Evolutionary conservation across 1,140 invertebrate species (phyloP), one percentile per base, ranked within the genome.

Genomic region (Orussus abietinus): DNA sequence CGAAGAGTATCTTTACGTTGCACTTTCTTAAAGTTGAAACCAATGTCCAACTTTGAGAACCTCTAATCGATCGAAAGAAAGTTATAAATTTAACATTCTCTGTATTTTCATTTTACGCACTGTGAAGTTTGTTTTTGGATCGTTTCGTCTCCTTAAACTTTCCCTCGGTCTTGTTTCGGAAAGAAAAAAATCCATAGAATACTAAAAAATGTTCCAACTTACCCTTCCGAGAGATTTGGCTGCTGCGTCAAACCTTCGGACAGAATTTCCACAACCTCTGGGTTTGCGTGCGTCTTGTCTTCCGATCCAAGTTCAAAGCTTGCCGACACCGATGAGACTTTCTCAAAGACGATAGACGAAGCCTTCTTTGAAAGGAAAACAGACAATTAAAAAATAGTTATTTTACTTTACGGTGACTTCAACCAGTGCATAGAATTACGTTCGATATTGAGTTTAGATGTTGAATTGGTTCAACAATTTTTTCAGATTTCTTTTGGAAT

Each of bases 161-260:
- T 25, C n/a, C 22, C 22, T 25, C n/a, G 6, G n/a, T n/a, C 6
- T 25, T 25, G n/a, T 25, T n/a, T 25, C 6, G 6, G 22, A 25
- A 25, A 25, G 22, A n/a, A 6, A 25, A 7, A n/a, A 25, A 25
- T 7, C n/a, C 6, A 7, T 25, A 25, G 22, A 25, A n/a, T 25
- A 6, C 22, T 25, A n/a, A 25, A 7, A 25, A 25, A n/a, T 7
- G 6, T 6, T 25, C 6, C 22, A 38, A 55, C 65, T 64, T 38
- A 69, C 66, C 55, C 62, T 48, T 66, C 56, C 11, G 66, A 69
- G 18, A 68, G 45, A 60, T 69, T 68, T 15, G 65, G 58, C 33
- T 63, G 60, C 33, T 64, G 62, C 2, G 45, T 55, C 12, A 69
- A 42, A 49, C 49, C 66, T 14, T 68, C 64, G 13, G 52, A 45